These are phyloP conservation scores for Chitala chitala DNA, from an alignment of 2,113 vertebrate species.

Conservation along the genomic window DNA sequence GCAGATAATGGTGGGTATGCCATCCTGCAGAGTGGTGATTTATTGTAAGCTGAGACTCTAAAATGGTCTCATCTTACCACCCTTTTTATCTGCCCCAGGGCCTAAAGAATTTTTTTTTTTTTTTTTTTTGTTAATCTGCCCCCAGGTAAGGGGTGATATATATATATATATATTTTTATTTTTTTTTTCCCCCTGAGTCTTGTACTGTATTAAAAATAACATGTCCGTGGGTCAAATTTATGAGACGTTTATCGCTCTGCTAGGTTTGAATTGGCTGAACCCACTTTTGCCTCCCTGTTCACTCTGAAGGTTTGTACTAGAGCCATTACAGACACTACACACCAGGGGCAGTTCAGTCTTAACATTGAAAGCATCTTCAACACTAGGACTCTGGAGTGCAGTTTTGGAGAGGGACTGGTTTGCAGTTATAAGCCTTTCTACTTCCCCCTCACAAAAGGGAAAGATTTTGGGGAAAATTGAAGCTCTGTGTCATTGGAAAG, in stretches of 20 bases:
- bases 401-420: not conserved
- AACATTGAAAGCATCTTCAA: not conserved
- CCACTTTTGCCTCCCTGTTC: not conserved
- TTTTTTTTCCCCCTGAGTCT: not conserved
- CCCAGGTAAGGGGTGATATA: too few relatives aligned
- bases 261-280: not conserved
- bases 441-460: not conserved
- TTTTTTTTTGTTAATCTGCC: not conserved
- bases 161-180: too few relatives aligned
- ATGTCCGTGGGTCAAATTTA: not conserved
- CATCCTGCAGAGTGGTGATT: not conserved
- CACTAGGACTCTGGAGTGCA: not conserved
- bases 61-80: too few relatives aligned
- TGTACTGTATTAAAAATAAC: not conserved
- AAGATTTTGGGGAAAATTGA: not conserved
- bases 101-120: too few relatives aligned
- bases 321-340: not conserved
- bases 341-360: not conserved
- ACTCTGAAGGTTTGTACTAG: not conserved
- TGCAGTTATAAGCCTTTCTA: not conserved
- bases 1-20: not conserved
- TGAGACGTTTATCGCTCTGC: constrained; percentile 1
- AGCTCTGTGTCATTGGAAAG: too few relatives aligned
- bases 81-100: too few relatives aligned
- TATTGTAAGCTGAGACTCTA: not conserved